Base-by-base conservation (phyloP, 2,797 vertebrate species). In the Babyrousa celebensis region DNA sequence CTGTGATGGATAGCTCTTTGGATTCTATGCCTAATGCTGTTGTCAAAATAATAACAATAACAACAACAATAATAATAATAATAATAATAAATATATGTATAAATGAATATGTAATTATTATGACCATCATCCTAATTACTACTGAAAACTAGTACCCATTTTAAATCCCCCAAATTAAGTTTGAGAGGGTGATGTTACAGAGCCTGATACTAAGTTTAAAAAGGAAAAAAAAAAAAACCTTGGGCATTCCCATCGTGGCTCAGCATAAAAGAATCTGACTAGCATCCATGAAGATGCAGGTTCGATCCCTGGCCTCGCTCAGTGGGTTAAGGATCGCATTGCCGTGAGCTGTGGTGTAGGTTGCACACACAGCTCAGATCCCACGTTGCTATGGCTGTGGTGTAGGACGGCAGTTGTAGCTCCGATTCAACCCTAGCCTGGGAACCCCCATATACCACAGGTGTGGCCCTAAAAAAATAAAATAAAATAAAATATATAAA, bases 111-210 rank as follows among this genome's bases (percentile, higher is more conserved):
- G 16, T 52, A 95, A 77, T 80, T 83, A 27, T 36, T 63, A 92
- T 74, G 25, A 71, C 65, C 15, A 74, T 58, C 16, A 67, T 74
- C 9, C 80, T 48, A n/a, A 85, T 79, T 85, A 86, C 94, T 72
- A 95, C 21, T 85, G 32, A 91, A 96, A 85, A 25, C 10, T 86
- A 94, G 93, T 9, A 75, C 2, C 11, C 40, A 94, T 82, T 96
- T 92, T 89, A 85, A 68, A 48, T 23, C 27, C 17, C 17, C 52
- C 21, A 87, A 78, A 27, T 96, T 52, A 92, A 65, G 23, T 94
- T 85, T 92, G 58, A 86, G n/a, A 95, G 3, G 70, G 3, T 86
- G 48, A 94, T 80, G 1, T 92, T 96, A 89, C 2, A 85, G 65
- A 90, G 65, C 25, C 25, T 88, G 3, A 86, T 63, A 67, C 12